Base-by-base conservation (phyloP, 2,888 invertebrate genomes). In the Teleiodes luculella region DNA sequence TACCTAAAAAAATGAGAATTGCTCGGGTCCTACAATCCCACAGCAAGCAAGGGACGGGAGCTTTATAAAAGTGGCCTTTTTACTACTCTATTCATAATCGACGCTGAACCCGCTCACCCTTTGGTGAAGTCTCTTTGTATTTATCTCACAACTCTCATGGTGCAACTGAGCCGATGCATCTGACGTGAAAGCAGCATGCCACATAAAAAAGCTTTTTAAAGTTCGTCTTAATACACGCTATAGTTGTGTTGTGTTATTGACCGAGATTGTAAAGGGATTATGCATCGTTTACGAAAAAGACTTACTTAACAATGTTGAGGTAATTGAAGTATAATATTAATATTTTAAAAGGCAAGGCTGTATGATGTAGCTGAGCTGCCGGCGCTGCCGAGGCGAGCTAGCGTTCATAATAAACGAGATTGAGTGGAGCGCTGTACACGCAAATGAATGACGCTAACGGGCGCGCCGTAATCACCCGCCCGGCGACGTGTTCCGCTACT, bases 391-490 rank as follows among this genome's bases (percentile, higher is more conserved):
- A 24, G 6, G 24, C 24, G 24, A 24, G 24, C 24, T 24, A 3
- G 24, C 24, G 24, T 24, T 24, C 24, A 24, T 24, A 24, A 24
- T 24, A 24, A 24, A 81, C 80, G 81, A 85, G 83, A 86, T 85
- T 84, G 86, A 86, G 85, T 80, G 77, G 82, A 81, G 82, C 78
- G 78, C 75, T 73, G 82, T 72, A 78, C 78, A 79, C 79, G 75
- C 79, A 83, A 87, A 86, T 86, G 86, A 87, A 85, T 83, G 86
- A 83, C 86, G 76, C 78, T 72, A 76, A 80, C 78, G 76, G 74
- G 77, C 69, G 72, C 71, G 68, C 72, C 76, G 84, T 84, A 86
- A 87, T 87, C 85, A 86, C 83, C 76, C 80, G 77, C 72, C 78
- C 75, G 76, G 57, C 39, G 64, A 67, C 76, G 78, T 78, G 76